These are phyloP conservation scores for Montipora capricornis DNA, from an alignment of 64 coral and sea anemone species.

Conservation along the genomic window DNA sequence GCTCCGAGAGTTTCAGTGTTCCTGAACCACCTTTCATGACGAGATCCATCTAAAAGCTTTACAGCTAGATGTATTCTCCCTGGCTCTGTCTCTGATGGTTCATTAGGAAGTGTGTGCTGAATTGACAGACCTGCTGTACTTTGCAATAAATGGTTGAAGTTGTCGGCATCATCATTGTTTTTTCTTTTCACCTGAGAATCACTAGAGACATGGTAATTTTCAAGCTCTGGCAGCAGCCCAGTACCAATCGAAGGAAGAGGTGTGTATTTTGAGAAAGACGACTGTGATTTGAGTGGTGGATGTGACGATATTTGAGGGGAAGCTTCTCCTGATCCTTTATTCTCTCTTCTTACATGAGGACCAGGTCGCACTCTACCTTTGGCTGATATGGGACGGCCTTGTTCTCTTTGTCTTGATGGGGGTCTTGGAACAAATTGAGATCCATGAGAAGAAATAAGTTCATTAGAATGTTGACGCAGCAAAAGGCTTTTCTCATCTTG, in stretches of 20 bases:
- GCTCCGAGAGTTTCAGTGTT: constrained; percentile 55
- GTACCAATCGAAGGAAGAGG: constrained; percentile 74
- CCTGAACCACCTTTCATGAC: constrained; percentile 93
- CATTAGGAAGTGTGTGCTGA: constrained; percentile 44
- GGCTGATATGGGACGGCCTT: constrained; percentile 71
- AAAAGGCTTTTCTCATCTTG: background rate
- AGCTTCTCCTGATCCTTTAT: background rate
- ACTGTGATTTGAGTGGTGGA: background rate
- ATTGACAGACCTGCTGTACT: constrained; percentile 5
- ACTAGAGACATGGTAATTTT: background rate
- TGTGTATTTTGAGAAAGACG: constrained; percentile 89
- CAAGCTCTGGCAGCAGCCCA: background rate
- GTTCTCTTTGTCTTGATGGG: constrained; percentile 33
- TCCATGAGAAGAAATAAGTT: constrained; percentile 8
- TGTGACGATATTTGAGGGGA: background rate
- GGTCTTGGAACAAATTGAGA: constrained; percentile 69
- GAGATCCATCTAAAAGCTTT: constrained; percentile 82
- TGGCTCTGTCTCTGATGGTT: constrained; percentile 72
- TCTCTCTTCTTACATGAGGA: constrained; percentile 18
- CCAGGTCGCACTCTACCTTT: constrained; percentile 58
- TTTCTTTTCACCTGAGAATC: background rate
- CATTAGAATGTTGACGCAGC: constrained; percentile 33
- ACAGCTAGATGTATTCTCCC: constrained; percentile 80
- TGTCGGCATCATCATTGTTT: background rate
- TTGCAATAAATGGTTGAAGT: background rate